Evolutionary conservation across 1,140 invertebrate genomes (phyloP), one percentile per base, ranked within the genome.

Genomic region (Trypoxylus dichotomus): DNA sequence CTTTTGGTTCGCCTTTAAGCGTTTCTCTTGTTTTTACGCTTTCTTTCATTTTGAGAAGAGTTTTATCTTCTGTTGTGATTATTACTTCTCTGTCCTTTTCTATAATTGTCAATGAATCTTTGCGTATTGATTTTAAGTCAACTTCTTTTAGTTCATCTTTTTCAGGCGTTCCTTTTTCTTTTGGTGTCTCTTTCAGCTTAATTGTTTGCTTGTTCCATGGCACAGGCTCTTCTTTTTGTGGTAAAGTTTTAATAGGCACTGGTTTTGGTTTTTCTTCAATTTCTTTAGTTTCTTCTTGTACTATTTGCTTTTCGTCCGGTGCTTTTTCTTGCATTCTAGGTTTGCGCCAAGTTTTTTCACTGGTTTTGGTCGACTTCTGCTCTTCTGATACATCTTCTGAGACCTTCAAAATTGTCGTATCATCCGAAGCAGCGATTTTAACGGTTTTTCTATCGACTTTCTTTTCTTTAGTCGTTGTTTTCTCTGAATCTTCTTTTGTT

Each of bases 201-300:
- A 37, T 37, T 37, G 32, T 5, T 37, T 37, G 32, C 32, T 37
- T 37, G 10, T 37, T 37, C 32, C 32, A 37, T 5, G 32, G 32
- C 32, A 37, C 32, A 37, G 32, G 32, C 32, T 84, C 83, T 41
- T 80, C 79, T 21, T 82, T 58, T 73, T 80, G 76, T 24, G 78
- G 79, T 1, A 71, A 78, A 75, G 84, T 84, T 82, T 86, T 84
- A 60, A 68, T 74, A 21, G 85, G 83, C 32, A 37, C 32, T 37
- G 5, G 32, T 37, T 25, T 27, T 27, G 60, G 60, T 27, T 29
- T 43, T 77, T 73, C 76, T 41, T 24, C n/a, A 7, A 75, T 47
- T 75, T 75, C 32, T 42, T 73, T 25, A 11, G 32, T 19, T 29
- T 73, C n/a, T n/a, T 37, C 32, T 37, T 37, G 5, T 37, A 37